phyloP scores from a whole-genome alignment of 2,888 invertebrate species.

The Sepiola atlantica region DNA sequence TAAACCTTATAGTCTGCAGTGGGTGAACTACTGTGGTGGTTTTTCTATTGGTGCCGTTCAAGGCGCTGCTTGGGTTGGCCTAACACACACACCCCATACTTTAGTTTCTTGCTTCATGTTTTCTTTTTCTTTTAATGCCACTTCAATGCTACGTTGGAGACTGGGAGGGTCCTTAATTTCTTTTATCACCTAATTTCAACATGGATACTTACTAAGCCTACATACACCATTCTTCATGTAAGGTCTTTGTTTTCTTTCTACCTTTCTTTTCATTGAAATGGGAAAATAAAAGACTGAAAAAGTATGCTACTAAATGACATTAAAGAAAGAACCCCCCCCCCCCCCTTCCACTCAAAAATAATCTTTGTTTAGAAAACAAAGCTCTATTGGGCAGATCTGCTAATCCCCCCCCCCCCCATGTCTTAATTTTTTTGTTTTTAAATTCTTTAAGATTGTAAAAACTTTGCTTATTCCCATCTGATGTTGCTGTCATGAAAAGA shows the following conservation, averaged over 20 bases:
- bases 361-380: not conserved
- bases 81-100: not conserved
- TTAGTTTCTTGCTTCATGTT: not conserved
- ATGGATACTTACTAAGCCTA: not conserved
- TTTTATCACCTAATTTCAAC: not conserved
- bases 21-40: constrained; percentile 37
- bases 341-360: not conserved
- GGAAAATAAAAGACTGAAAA: not conserved
- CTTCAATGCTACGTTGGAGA: not conserved
- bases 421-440: not conserved
- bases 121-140: not conserved
- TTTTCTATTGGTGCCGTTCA: constrained; percentile 40
- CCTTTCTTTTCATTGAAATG: not conserved
- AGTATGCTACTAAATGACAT: not conserved
- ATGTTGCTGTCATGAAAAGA: not conserved
- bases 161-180: not conserved
- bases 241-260: not conserved
- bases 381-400: not conserved
- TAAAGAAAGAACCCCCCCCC: too few species aligned
- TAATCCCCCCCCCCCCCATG: not conserved
- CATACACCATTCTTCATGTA: not conserved
- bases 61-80: constrained; percentile 41
- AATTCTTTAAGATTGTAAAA: not conserved
- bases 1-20: constrained; percentile 38
- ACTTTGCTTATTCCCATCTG: not conserved